Conservation (phyloP, 2,888 invertebrate species). For the Abscondita cerata region DNA sequence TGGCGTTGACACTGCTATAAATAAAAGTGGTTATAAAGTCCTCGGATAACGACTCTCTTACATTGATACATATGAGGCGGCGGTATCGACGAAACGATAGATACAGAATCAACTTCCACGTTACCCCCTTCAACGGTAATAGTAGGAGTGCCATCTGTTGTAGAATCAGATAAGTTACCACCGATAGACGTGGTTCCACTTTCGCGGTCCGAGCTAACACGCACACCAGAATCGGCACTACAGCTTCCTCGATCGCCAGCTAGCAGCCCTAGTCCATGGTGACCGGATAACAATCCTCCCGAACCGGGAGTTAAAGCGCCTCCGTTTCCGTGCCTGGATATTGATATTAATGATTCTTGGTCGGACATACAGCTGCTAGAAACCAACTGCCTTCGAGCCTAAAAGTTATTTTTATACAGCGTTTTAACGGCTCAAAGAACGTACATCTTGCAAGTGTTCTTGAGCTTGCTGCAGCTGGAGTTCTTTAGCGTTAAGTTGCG, state of each 20-base stretch:
- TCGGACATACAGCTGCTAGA: constrained; percentile 84
- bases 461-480: constrained; percentile 85
- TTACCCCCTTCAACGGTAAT: constrained; percentile 66
- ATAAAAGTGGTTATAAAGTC: background rate
- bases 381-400: constrained; percentile 77
- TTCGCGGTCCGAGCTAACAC: constrained; percentile 83
- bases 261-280: constrained; percentile 60
- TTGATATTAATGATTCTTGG: constrained; percentile 78
- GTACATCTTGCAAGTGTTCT: constrained; percentile 83
- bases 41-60: constrained; percentile 56
- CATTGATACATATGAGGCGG: constrained; percentile 74
- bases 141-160: constrained; percentile 75
- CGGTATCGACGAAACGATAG: constrained; percentile 73
- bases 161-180: constrained; percentile 81
- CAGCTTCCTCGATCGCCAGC: constrained; percentile 81
- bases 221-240: constrained; percentile 85
- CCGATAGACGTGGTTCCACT: constrained; percentile 84
- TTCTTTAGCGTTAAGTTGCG: constrained; percentile 87
- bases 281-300: constrained; percentile 60
- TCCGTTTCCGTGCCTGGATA: constrained; percentile 66
- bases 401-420: too few species aligned
- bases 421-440: background rate
- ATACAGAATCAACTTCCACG: constrained; percentile 74
- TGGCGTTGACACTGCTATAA: constrained; percentile 72
- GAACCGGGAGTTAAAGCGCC: constrained; percentile 69